Base-by-base conservation (phyloP, 2,797 vertebrate genomes). In the Pygocentrus nattereri region DNA sequence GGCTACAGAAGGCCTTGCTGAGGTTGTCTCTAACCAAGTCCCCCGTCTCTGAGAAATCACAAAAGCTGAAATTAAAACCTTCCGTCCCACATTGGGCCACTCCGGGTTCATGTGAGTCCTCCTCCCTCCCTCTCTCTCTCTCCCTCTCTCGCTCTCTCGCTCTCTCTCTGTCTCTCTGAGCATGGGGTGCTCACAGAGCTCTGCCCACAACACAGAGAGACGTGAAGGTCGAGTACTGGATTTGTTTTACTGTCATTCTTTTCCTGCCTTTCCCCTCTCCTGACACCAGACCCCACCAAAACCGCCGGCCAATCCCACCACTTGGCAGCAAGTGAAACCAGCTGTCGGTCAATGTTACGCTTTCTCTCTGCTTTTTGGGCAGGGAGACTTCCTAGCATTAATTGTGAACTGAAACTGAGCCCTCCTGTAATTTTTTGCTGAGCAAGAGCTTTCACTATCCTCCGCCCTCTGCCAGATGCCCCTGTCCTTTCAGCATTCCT, bases 41-140 rank as follows among this genome's bases (percentile, higher is more conserved):
- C 34, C 16, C 70, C 21, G 61, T 58, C 65, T 74, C 59, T 68
- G 67, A 81, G 78, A 70, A 83, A 87, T 72, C 59, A 78, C 61
- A 80, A 76, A 89, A 87, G 67, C 85, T 79, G 86, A 89, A 91
- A 93, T 92, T 27, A 92, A 92, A 94, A 88, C 91, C 92, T 91
- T 93, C 91, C 91, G 88, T 88, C 58, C 72, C 85, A 90, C 87
- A 82, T 73, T 71, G 83, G 88, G 88, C 92, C 88, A 88, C 83
- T 89, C 82, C 73, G 85, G 86, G 91, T 92, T 93, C 91, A 91
- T 82, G 78, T 44, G 79, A 91, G 88, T 90, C 64, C 44, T 67
- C 70, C 58, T 78, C 56, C n/a, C 59, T 73, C 49, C 62, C 58
- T 61, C n/a, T 52, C 25, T 59, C 86, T 81, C 52, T 81, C 73